Percentiles rank a stretch among this genome's conserved stretches.
These are phyloP conservation scores for Mayetiola destructor DNA, from an alignment of 2,888 invertebrate genomes.

Conservation along the genomic window DNA sequence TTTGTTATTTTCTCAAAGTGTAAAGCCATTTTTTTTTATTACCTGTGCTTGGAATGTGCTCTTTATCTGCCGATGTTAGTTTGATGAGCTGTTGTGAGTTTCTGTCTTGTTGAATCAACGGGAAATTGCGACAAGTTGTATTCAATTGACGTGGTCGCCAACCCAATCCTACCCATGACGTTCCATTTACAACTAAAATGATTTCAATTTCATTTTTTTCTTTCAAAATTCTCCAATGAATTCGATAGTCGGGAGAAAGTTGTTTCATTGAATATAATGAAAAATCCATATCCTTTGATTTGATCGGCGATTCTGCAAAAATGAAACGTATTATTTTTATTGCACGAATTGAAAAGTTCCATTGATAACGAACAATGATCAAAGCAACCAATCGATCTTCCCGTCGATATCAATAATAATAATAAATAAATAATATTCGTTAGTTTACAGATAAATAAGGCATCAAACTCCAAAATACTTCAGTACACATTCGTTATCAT, in stretches of 20 bases:
- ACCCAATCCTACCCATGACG: constrained; percentile 76
- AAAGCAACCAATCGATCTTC: too few species aligned
- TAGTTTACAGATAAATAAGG: too few species aligned
- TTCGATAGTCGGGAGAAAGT: constrained; percentile 56
- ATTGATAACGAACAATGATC: too few species aligned
- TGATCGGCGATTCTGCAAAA: constrained; percentile 56
- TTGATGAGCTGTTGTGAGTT: constrained; percentile 23
- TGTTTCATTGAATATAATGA: constrained; percentile 53
- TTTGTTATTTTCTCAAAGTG: too few species aligned
- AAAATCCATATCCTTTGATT: constrained; percentile 55
- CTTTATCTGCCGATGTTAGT: neutral
- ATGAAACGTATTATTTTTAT: too few species aligned
- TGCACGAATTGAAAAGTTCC: too few species aligned
- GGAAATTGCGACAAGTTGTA: constrained; percentile 66
- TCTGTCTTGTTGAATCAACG: constrained; percentile 39
- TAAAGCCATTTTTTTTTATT: too few species aligned
- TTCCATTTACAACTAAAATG: constrained; percentile 73
- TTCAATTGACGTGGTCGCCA: constrained; percentile 72
- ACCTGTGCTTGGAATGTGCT: too few species aligned
- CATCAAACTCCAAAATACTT: too few species aligned
- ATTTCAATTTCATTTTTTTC: constrained; percentile 78
- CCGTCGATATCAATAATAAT: too few species aligned
- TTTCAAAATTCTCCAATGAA: constrained; percentile 75
- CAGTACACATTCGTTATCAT: too few species aligned
- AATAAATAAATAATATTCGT: too few species aligned